Conservation (phyloP, 1,140 invertebrate genomes). For the Chrysomallon squamiferum region DNA sequence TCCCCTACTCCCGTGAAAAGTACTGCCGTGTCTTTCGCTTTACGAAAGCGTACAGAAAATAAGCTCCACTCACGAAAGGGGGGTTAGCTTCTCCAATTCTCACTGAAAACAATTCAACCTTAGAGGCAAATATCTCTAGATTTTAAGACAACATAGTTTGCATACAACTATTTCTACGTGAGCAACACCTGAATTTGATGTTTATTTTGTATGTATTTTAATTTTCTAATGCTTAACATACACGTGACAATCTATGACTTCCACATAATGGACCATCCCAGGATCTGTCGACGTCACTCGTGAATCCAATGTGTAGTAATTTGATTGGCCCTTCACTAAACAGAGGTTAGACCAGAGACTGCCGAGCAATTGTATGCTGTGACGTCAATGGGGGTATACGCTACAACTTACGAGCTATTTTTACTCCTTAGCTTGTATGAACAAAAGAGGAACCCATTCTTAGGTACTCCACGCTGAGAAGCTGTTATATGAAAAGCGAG, state of each 20-base stretch:
- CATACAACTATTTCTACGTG: slow-evolving; percentile 7
- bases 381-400: slow-evolving; percentile 25
- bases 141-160: not conserved
- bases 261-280: slow-evolving; percentile 30
- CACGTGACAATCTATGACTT: slow-evolving; percentile 1
- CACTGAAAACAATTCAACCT: not conserved
- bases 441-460: slow-evolving; percentile 25
- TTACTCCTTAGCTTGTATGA: slow-evolving; percentile 9
- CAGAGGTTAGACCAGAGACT: slow-evolving; percentile 28
- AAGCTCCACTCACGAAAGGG: slow-evolving; percentile 3
- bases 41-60: slow-evolving; percentile 10
- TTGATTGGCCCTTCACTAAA: slow-evolving; percentile 32
- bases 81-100: not conserved
- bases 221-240: not conserved
- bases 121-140: not conserved
- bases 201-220: slow-evolving; percentile 5
- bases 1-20: slow-evolving; percentile 18
- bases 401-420: slow-evolving; percentile 27
- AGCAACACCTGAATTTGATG: not conserved
- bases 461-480: slow-evolving; percentile 1
- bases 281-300: slow-evolving; percentile 23
- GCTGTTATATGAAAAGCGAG: too few relatives aligned
- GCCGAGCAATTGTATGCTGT: slow-evolving; percentile 16
- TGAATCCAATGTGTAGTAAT: slow-evolving; percentile 38
- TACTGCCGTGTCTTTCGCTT: slow-evolving; percentile 6